These are phyloP conservation scores for Trichogramma evanescens DNA, from an alignment of 2,888 invertebrate species.

Conservation along the genomic window DNA sequence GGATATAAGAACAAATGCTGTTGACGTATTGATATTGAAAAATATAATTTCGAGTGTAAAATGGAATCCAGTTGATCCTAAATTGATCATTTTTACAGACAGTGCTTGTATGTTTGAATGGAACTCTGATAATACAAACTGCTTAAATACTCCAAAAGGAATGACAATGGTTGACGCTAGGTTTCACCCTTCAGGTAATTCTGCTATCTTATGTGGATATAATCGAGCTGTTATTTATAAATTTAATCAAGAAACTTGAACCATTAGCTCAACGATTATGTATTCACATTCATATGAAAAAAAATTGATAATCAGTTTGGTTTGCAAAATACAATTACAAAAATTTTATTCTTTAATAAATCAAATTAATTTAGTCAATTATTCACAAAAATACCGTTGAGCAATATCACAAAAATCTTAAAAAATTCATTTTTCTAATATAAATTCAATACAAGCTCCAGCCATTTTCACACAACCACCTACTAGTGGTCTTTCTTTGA, in stretches of 20 bases:
- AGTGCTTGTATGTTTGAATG: constrained; percentile 37
- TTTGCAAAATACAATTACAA: neutral
- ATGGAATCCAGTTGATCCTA: constrained; percentile 33
- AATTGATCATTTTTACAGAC: constrained; percentile 35
- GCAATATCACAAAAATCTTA: neutral
- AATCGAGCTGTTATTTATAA: constrained; percentile 30
- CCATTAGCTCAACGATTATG: too few species aligned
- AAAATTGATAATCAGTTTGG: neutral
- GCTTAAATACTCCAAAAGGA: constrained; percentile 31
- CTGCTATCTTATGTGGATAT: constrained; percentile 35
- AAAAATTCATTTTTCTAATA: constrained; percentile 8
- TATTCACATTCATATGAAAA: neutral
- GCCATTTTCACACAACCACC: constrained; percentile 62
- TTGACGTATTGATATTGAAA: constrained; percentile 38
- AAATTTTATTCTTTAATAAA: constrained; percentile 1
- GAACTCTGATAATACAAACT: constrained; percentile 30
- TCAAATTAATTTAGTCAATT: constrained; percentile 8
- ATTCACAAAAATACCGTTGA: neutral
- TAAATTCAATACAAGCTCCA: constrained; percentile 45
- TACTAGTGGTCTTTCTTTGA: constrained; percentile 57
- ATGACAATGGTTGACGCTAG: constrained; percentile 35
- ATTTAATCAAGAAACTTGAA: neutral
- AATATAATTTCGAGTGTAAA: constrained; percentile 37
- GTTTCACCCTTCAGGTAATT: constrained; percentile 35
- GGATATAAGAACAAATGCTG: constrained; percentile 34